Conservation (phyloP, 2,113 vertebrate genomes). For the Amblyornis subalaris region DNA sequence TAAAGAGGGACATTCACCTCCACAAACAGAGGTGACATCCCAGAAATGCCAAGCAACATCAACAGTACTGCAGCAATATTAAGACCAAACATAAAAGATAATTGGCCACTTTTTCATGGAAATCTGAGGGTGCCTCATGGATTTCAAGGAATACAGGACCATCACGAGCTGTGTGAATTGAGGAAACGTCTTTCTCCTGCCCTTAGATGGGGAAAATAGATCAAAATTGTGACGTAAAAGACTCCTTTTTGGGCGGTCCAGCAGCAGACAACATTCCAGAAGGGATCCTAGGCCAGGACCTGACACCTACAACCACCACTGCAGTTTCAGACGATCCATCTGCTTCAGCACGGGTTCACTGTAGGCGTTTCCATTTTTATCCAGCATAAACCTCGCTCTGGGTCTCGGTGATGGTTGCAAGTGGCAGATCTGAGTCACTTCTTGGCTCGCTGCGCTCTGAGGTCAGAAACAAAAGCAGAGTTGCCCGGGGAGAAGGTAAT, state of each 20-base stretch:
- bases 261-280: accelerated
- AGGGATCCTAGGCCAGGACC: background rate
- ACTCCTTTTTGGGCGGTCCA: background rate
- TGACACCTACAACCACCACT: background rate
- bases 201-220: background rate
- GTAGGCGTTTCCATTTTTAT: background rate
- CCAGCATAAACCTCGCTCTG: background rate
- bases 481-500: background rate
- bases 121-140: background rate
- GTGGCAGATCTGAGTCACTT: background rate
- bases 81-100: background rate
- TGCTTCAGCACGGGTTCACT: background rate
- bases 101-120: background rate
- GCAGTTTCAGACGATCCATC: background rate
- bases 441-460: background rate
- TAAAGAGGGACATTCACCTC: accelerated
- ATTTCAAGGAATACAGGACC: background rate
- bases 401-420: background rate
- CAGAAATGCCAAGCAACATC: background rate
- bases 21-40: background rate
- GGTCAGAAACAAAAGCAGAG: background rate
- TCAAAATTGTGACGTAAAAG: background rate
- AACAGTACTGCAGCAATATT: accelerated
- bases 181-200: background rate
- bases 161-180: accelerated